These are phyloP conservation scores for Brachionus plicatilis DNA, from an alignment of 1,140 invertebrate species.

Conservation along the genomic window DNA sequence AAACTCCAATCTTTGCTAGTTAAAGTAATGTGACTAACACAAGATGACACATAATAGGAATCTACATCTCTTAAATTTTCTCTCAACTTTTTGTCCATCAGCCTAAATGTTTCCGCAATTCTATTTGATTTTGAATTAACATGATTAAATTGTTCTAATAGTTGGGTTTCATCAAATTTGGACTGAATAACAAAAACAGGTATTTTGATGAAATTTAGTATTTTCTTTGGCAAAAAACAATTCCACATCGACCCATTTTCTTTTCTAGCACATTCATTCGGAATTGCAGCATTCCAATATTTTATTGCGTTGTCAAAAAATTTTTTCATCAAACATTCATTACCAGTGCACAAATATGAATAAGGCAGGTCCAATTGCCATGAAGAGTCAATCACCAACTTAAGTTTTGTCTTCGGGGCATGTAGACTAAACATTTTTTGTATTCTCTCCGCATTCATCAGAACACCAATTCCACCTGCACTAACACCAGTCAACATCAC, in stretches of 20 bases:
- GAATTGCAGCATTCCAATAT: constrained; percentile 33
- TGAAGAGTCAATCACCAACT: constrained; percentile 10
- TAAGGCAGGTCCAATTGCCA: constrained; percentile 26
- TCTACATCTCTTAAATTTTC: neutral
- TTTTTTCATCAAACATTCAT: neutral
- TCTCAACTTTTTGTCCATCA: neutral
- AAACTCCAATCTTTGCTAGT: constrained; percentile 5
- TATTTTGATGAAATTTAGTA: neutral
- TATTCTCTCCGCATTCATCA: constrained; percentile 24
- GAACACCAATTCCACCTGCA: constrained; percentile 31
- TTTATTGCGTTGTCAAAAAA: constrained; percentile 11
- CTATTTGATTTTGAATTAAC: neutral
- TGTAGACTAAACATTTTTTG: neutral
- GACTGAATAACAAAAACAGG: constrained; percentile 27
- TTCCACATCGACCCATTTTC: neutral
- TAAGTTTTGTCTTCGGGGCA: neutral
- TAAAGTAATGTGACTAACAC: neutral
- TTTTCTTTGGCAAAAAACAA: constrained; percentile 30
- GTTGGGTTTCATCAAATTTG: constrained; percentile 9
- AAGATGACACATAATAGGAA: neutral
- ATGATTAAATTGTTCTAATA: constrained; percentile 17
- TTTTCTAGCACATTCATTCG: neutral
- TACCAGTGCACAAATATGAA: constrained; percentile 19
- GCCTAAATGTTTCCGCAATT: neutral
- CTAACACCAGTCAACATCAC: constrained; percentile 13